These are phyloP conservation scores for Solenopsis invicta DNA, from an alignment of 1,140 invertebrate genomes.

Conservation along the genomic window DNA sequence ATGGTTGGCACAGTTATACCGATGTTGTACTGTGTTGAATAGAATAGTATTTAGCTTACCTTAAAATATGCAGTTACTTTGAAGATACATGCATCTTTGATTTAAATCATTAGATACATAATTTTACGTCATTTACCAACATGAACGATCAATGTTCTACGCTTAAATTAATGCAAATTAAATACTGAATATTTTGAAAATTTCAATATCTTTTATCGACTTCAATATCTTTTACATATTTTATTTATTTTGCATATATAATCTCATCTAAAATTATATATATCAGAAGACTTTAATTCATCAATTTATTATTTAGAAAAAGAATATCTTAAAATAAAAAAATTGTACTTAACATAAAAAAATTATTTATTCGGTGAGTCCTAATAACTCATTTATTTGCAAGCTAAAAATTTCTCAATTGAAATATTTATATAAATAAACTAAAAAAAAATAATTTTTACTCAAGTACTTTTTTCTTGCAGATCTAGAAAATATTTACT, in stretches of 20 bases:
- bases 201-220: too few species aligned
- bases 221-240: not conserved
- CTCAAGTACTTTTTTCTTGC: too few species aligned
- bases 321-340: too few species aligned
- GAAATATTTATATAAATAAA: too few species aligned
- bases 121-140: not conserved
- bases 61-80: slow-evolving; percentile 15
- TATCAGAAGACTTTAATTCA: not conserved
- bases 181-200: not conserved
- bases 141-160: not conserved
- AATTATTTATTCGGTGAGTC: too few species aligned
- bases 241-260: not conserved
- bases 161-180: not conserved
- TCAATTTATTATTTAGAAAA: not conserved
- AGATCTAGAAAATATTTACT: too few species aligned
- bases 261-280: not conserved
- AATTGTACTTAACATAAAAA: too few species aligned
- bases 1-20: slow-evolving; percentile 18
- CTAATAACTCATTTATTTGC: too few species aligned
- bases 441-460: too few species aligned
- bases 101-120: slow-evolving; percentile 12
- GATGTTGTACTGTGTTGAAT: not conserved
- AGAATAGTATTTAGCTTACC: slow-evolving; percentile 24
- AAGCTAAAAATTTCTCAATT: too few species aligned
- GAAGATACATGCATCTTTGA: not conserved